A percentile compares a stretch with the other conserved stretches of the same genome.
Evolutionary conservation across 2,113 vertebrate species (phyloP).

Genomic region (Brachionichthys hirsutus): DNA sequence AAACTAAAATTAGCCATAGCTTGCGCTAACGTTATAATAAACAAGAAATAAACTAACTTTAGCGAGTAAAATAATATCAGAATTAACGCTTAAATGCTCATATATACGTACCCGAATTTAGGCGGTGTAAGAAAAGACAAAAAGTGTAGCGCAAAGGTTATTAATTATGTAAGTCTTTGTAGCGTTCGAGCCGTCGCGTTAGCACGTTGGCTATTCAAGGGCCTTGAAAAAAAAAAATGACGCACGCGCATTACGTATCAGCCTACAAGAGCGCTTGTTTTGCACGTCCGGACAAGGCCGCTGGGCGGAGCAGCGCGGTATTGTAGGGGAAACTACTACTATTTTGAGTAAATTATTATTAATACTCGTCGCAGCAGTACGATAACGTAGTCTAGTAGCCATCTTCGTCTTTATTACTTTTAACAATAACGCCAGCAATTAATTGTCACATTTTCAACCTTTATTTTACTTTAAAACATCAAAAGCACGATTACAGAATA

Average conservation of each 20-base stretch:
- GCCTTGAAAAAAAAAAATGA: slow-evolving; percentile 43
- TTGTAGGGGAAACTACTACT: background rate
- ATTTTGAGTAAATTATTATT: too few species aligned
- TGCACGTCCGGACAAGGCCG: background rate
- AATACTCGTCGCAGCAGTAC: too few species aligned
- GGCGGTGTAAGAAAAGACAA: background rate
- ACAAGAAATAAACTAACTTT: slow-evolving; percentile 10
- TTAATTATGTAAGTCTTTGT: slow-evolving; percentile 14
- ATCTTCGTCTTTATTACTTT: too few species aligned
- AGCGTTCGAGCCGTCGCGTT: slow-evolving; percentile 32
- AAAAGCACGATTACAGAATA: too few species aligned
- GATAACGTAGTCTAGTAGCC: too few species aligned
- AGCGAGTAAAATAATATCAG: rapidly evolving
- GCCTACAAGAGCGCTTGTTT: slow-evolving; percentile 30
- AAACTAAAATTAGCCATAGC: slow-evolving; percentile 38
- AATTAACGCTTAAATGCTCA: background rate
- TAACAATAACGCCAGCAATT: too few species aligned
- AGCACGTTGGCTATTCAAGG: slow-evolving; percentile 50
- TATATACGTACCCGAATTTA: slow-evolving; percentile 54
- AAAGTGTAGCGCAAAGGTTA: background rate
- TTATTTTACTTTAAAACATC: too few species aligned
- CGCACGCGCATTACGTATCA: slow-evolving; percentile 41
- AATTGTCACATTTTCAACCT: too few species aligned
- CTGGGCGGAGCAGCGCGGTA: background rate
- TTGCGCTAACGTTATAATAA: slow-evolving; percentile 10